Conservation (phyloP, 2,888 invertebrate species). For the Synanthedon vespiformis region DNA sequence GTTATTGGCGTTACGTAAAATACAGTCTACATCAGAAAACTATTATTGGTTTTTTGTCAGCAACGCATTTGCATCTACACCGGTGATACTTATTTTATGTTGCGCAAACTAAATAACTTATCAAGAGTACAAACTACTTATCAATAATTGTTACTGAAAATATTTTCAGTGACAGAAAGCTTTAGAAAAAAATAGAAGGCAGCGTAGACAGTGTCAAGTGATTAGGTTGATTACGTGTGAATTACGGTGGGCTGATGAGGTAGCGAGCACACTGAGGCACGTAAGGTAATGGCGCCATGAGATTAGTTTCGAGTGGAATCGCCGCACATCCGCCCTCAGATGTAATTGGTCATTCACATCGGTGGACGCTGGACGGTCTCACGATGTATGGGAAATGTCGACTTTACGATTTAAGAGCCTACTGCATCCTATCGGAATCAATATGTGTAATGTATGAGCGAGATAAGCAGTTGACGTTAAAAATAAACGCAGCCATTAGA, state of each 20-base stretch:
- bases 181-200: conserved; percentile 12
- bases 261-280: conserved; percentile 17
- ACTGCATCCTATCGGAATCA: background rate
- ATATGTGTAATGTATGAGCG: too few species aligned
- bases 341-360: conserved; percentile 47
- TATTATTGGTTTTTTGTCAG: too few species aligned
- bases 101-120: too few species aligned
- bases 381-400: conserved; percentile 34
- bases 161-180: background rate
- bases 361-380: conserved; percentile 25
- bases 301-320: conserved; percentile 45
- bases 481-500: too few species aligned
- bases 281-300: conserved; percentile 37
- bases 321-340: conserved; percentile 39
- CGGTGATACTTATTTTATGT: too few species aligned
- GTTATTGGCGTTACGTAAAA: too few species aligned
- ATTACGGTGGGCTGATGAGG: conserved; percentile 34
- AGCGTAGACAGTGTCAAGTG: conserved; percentile 23
- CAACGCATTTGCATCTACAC: too few species aligned
- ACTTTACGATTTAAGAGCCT: conserved; percentile 6
- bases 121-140: too few species aligned
- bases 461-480: too few species aligned
- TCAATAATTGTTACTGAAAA: too few species aligned
- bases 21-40: too few species aligned
- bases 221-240: conserved; percentile 41